phyloP scores from a whole-genome alignment of 2,888 invertebrate genomes.

The Pseudanteris insignis region DNA sequence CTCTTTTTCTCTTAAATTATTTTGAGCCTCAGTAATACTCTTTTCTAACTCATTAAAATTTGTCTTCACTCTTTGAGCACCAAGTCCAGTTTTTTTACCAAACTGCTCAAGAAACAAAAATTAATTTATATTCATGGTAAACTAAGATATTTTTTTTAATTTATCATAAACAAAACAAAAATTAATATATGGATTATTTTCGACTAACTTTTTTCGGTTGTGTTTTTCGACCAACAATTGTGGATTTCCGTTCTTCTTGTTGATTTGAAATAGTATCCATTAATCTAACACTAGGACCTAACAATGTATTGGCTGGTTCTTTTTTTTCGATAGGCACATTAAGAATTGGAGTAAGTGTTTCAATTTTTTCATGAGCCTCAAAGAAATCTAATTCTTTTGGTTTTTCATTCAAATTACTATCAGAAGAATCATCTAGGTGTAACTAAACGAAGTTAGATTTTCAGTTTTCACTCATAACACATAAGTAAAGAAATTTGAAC shows the following conservation, averaged over 20 bases:
- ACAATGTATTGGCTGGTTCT: too few relatives aligned
- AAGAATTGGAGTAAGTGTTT: constrained; percentile 46
- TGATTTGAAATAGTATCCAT: constrained; percentile 49
- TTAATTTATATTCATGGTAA: too few relatives aligned
- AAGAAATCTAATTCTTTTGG: constrained; percentile 91
- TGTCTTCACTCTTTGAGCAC: constrained; percentile 92
- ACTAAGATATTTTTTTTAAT: too few relatives aligned
- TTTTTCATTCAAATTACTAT: constrained; percentile 70
- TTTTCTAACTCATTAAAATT: constrained; percentile 96
- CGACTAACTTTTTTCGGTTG: constrained; percentile 76
- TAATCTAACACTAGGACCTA: constrained; percentile 58
- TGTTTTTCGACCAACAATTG: constrained; percentile 77
- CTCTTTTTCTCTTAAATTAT: constrained; percentile 62
- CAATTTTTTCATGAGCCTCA: constrained; percentile 75
- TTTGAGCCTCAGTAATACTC: constrained; percentile 81
- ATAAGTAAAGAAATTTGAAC: too few relatives aligned
- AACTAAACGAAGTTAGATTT: constrained; percentile 69
- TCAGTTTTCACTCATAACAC: too few relatives aligned
- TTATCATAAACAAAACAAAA: too few relatives aligned
- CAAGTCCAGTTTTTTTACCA: constrained; percentile 85
- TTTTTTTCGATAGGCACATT: constrained; percentile 44
- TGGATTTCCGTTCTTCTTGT: constrained; percentile 70
- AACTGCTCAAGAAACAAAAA: constrained; percentile 68
- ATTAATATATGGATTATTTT: too few relatives aligned
- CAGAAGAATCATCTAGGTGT: constrained; percentile 75